Conservation (phyloP, 2,888 invertebrate species). For the Thymelicus sylvestris region DNA sequence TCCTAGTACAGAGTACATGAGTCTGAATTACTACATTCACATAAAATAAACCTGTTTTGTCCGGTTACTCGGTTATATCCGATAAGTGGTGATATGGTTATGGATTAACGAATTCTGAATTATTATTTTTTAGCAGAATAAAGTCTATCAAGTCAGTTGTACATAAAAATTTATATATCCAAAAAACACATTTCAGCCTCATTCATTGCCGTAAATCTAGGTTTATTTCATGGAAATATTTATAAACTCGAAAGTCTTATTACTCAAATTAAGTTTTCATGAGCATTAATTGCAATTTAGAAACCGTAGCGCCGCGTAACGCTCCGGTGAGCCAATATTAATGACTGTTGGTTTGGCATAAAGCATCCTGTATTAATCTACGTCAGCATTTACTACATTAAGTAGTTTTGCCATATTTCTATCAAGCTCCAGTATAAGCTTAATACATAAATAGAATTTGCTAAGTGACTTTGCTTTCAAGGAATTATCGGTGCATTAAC, state of each 20-base stretch:
- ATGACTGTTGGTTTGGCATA: conserved; percentile 33
- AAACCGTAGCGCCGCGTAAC: conserved; percentile 22
- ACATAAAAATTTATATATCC: background rate
- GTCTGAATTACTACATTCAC: no score
- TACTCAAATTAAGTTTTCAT: conserved; percentile 28
- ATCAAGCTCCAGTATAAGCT: background rate
- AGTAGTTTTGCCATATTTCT: conserved; percentile 6
- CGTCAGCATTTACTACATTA: conserved; percentile 1
- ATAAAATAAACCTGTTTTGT: no score
- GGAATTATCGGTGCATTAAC: background rate
- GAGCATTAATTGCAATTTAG: conserved; percentile 32
- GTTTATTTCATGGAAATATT: background rate
- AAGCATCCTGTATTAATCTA: conserved; percentile 23
- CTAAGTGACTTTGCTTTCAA: background rate
- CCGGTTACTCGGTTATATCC: no score
- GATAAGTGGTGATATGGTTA: background rate
- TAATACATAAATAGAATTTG: background rate
- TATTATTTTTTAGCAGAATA: no score
- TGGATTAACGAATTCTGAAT: no score
- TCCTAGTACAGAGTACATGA: no score
- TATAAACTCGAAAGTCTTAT: background rate
- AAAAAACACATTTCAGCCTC: no score
- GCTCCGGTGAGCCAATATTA: conserved; percentile 33
- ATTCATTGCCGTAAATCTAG: no score
- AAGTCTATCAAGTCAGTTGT: no score